Percentiles rank a stretch among this genome's conserved stretches.
phyloP scores from a whole-genome alignment of 2,797 vertebrate genomes.

The Erethizon dorsatum region DNA sequence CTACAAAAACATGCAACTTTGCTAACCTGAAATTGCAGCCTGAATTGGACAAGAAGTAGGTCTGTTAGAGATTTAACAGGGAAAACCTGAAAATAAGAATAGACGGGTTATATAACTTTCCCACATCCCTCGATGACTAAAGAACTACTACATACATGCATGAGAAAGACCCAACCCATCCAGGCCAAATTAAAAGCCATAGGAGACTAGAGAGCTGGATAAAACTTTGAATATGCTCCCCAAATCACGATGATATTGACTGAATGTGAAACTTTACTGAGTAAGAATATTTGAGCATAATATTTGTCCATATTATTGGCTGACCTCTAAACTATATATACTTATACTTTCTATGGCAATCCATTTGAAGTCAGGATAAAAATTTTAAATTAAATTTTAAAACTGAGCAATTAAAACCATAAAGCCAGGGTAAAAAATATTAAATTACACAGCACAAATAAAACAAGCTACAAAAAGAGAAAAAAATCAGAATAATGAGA shows the following conservation, averaged over 20 bases:
- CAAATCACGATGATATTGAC: neutral
- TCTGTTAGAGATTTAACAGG: neutral
- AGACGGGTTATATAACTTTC: neutral
- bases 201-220: neutral
- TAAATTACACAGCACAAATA: neutral
- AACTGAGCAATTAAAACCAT: neutral
- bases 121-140: neutral
- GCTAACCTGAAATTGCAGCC: neutral
- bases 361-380: neutral
- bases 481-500: neutral
- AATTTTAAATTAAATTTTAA: neutral
- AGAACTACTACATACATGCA: neutral
- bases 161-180: neutral
- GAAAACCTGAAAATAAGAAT: constrained; percentile 3
- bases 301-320: neutral
- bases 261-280: neutral
- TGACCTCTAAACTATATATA: neutral
- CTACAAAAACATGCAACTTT: neutral
- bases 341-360: neutral
- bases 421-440: neutral
- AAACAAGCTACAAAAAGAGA: neutral
- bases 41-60: neutral
- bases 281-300: neutral
- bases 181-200: neutral
- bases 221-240: neutral